These are phyloP conservation scores for Valencia hispanica DNA, from an alignment of 2,797 vertebrate species.

Conservation along the genomic window DNA sequence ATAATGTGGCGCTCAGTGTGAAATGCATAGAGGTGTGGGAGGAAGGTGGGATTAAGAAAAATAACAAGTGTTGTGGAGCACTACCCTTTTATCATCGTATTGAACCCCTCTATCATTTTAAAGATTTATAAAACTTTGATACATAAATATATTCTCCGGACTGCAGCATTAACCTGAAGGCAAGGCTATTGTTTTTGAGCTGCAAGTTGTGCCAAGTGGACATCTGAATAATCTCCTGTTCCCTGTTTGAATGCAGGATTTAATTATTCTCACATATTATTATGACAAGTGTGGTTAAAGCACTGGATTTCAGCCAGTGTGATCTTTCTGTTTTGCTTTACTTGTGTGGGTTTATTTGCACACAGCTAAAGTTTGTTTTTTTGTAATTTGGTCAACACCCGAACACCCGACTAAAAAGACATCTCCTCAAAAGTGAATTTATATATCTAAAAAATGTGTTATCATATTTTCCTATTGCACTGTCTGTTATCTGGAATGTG, in stretches of 20 bases:
- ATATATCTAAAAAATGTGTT: background rate
- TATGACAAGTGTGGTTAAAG: background rate
- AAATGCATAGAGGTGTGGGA: too few relatives aligned
- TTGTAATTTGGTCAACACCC: too few relatives aligned
- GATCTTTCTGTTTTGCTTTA: background rate
- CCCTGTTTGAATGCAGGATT: background rate
- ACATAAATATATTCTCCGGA: too few relatives aligned
- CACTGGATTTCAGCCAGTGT: background rate
- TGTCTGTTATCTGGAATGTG: background rate
- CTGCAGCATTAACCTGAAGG: too few relatives aligned
- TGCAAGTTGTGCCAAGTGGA: background rate
- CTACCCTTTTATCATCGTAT: too few relatives aligned
- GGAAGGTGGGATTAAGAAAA: too few relatives aligned
- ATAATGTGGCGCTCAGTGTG: too few relatives aligned
- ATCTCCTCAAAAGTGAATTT: background rate
- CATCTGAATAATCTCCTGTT: constrained; percentile 13
- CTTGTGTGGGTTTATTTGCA: background rate
- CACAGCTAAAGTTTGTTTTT: background rate
- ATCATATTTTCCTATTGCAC: background rate
- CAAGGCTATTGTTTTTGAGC: background rate
- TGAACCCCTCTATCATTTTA: too few relatives aligned
- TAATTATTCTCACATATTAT: background rate
- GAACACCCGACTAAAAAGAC: background rate
- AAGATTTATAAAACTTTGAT: too few relatives aligned
- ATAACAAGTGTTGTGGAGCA: too few relatives aligned